phyloP scores from a whole-genome alignment of 1,140 invertebrate species.

The Drosophila athabasca region DNA sequence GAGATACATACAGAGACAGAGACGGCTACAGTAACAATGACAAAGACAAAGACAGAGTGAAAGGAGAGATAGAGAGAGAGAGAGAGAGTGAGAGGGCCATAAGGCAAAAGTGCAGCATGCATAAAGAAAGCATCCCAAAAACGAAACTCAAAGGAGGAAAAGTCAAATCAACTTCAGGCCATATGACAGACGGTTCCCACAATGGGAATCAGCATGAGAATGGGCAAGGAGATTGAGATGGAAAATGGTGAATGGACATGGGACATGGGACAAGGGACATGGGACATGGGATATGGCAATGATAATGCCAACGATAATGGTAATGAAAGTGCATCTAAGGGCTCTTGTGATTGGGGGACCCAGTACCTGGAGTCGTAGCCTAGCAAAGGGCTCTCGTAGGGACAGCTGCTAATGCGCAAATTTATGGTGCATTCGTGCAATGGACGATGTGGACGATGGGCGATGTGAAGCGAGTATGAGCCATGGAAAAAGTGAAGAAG shows the following conservation, averaged over 20 bases:
- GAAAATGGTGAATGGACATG: neutral
- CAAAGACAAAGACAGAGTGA: conserved; percentile 27
- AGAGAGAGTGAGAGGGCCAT: conserved; percentile 37
- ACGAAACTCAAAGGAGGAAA: conserved; percentile 27
- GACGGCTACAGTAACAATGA: neutral
- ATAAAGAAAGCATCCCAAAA: conserved; percentile 38
- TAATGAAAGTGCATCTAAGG: conserved; percentile 68
- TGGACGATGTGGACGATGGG: conserved; percentile 18
- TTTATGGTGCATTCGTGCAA: conserved; percentile 52
- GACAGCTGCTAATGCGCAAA: conserved; percentile 82
- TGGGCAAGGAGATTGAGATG: neutral
- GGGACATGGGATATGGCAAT: conserved; percentile 23
- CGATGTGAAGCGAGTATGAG: conserved; percentile 29
- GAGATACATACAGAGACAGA: conserved; percentile 13
- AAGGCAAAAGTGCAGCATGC: conserved; percentile 40
- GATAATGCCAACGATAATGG: conserved; percentile 69
- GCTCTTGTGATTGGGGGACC: conserved; percentile 12
- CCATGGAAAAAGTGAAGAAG: conserved; percentile 53
- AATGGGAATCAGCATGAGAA: conserved; percentile 27
- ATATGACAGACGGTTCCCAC: conserved; percentile 15
- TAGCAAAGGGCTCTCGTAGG: conserved; percentile 84
- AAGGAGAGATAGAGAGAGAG: conserved; percentile 31
- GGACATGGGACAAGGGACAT: too few species aligned
- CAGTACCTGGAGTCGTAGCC: conserved; percentile 85
- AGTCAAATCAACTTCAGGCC: conserved; percentile 70